phyloP scores from a whole-genome alignment of 37 sponge, comb jelly and placozoan genomes.

The Hormiphora californensis region DNA sequence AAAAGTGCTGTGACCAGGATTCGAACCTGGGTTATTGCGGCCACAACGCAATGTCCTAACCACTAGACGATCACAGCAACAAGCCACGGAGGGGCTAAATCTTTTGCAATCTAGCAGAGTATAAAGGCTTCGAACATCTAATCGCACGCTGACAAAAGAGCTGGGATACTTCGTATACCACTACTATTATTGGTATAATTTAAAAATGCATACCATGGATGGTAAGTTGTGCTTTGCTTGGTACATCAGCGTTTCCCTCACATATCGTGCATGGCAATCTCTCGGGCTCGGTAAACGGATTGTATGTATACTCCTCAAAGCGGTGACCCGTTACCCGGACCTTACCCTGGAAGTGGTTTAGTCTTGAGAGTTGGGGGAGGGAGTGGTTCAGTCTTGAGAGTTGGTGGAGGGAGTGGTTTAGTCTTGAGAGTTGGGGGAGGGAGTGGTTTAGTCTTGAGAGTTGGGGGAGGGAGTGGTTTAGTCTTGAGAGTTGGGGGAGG shows the following conservation, averaged over 20 bases:
- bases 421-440: too few relatives aligned
- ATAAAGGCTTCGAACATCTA: too few relatives aligned
- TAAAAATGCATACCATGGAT: constrained; percentile 35
- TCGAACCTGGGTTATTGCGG: constrained; percentile 57
- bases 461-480: too few relatives aligned
- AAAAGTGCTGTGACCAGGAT: constrained; percentile 57
- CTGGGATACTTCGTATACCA: too few relatives aligned
- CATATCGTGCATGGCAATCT: constrained; percentile 34
- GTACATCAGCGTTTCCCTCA: constrained; percentile 47
- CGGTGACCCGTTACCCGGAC: constrained; percentile 42
- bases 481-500: too few relatives aligned
- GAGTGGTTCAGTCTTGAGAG: not conserved
- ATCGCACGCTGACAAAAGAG: too few relatives aligned
- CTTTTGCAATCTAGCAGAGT: too few relatives aligned
- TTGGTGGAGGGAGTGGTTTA: too few relatives aligned
- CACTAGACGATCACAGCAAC: constrained; percentile 55
- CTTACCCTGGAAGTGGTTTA: not conserved
- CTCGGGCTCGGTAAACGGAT: constrained; percentile 50
- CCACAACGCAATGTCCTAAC: constrained; percentile 57
- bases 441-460: too few relatives aligned
- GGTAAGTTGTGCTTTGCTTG: constrained; percentile 19
- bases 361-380: not conserved
- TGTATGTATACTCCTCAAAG: constrained; percentile 21
- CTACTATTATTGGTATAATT: too few relatives aligned
- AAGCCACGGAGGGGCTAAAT: not conserved